These are phyloP conservation scores for Monomorium pharaonis DNA, from an alignment of 1,140 invertebrate species.

Conservation along the genomic window DNA sequence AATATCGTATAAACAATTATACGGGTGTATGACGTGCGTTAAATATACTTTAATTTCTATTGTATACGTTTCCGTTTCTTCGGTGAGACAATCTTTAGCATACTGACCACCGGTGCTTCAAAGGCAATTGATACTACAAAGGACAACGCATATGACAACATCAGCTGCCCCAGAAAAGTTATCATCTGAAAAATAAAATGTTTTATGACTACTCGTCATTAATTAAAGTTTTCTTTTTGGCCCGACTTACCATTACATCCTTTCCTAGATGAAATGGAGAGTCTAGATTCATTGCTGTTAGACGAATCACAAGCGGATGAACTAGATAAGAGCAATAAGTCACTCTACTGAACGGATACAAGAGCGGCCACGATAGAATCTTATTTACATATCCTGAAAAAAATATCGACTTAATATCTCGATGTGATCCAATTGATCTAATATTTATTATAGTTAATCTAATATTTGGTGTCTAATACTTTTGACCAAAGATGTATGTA, in stretches of 20 bases:
- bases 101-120: slow-evolving; percentile 93
- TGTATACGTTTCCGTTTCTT: slow-evolving; percentile 86
- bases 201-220: slow-evolving; percentile 17
- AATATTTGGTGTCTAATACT: background rate
- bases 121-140: slow-evolving; percentile 92
- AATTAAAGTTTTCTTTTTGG: background rate
- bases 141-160: slow-evolving; percentile 91
- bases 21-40: slow-evolving; percentile 6
- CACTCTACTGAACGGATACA: slow-evolving; percentile 93
- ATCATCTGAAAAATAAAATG: slow-evolving; percentile 87
- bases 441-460: background rate
- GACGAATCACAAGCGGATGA: slow-evolving; percentile 92
- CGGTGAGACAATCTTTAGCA: slow-evolving; percentile 92
- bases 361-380: slow-evolving; percentile 90
- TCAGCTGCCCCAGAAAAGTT: slow-evolving; percentile 91
- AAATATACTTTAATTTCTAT: slow-evolving; percentile 61
- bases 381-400: slow-evolving; percentile 90
- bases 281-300: slow-evolving; percentile 91
- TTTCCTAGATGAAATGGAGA: slow-evolving; percentile 92
- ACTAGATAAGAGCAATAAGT: slow-evolving; percentile 94
- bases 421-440: slow-evolving; percentile 8
- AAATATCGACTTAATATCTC: background rate
- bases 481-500: slow-evolving; percentile 6
- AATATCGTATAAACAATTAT: slow-evolving; percentile 65
- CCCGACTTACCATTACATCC: slow-evolving; percentile 88